phyloP scores from a whole-genome alignment of 2,888 invertebrate genomes.

The Norana najaformis region DNA sequence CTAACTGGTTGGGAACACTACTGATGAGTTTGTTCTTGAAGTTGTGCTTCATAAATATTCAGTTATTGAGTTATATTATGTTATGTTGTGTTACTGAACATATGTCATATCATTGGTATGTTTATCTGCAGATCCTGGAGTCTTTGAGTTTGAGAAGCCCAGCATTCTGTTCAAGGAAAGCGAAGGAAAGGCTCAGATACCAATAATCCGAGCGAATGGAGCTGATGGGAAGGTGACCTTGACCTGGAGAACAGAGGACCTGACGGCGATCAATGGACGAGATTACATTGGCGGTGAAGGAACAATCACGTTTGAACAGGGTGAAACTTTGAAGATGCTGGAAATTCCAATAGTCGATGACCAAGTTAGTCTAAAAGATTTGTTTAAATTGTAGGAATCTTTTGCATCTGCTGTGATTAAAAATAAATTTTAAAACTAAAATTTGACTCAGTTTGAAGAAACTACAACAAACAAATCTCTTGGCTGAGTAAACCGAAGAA shows the following conservation, averaged over 20 bases:
- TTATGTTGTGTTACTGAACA: not conserved
- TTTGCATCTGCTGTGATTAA: no score
- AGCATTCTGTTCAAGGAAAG: conserved; percentile 68
- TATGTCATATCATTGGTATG: not conserved
- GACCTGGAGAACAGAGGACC: conserved; percentile 67
- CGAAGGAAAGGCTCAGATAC: conserved; percentile 64
- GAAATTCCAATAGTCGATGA: conserved; percentile 68
- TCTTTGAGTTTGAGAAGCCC: conserved; percentile 66
- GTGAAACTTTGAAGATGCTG: conserved; percentile 65
- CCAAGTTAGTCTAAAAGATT: conserved; percentile 40
- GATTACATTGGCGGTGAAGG: conserved; percentile 68
- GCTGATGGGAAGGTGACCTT: conserved; percentile 67
- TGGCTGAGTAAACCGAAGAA: no score
- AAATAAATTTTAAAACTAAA: no score
- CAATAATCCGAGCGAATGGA: conserved; percentile 65
- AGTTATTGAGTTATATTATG: no score
- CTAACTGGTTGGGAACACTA: no score
- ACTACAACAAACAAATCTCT: no score
- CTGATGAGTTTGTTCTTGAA: no score
- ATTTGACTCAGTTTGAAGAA: no score
- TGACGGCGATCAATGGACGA: conserved; percentile 66
- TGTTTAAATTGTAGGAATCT: no score
- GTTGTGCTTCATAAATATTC: no score
- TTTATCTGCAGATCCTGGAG: conserved; percentile 65
- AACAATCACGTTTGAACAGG: conserved; percentile 58